Base-by-base conservation (phyloP, 2,113 vertebrate genomes). In the Ctenomys sociabilis region DNA sequence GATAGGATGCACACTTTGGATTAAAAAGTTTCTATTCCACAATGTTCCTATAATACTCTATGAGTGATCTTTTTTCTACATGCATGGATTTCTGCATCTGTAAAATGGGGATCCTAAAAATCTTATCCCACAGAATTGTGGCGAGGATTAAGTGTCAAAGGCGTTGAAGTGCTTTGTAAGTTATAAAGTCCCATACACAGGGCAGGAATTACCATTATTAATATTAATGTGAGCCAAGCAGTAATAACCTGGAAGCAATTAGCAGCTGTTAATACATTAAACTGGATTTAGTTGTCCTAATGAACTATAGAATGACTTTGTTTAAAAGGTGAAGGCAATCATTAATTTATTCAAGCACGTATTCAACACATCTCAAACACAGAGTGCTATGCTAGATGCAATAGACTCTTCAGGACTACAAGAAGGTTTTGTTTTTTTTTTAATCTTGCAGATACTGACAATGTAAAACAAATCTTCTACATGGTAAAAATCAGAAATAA, bases 261-360 rank as follows among this genome's bases (percentile, higher is more conserved):
- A 97, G 84, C 78, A 96, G 90, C 84, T 77, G 63, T 93, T 97
- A 95, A 95, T 94, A 96, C 57, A 93, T 68, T 91, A 95, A 95
- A 95, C 93, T 95, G 66, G 84, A 96, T 97, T 97, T 97, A 93
- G 89, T 97, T 97, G 96, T 97, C 89, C 96, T 97, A 95, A 96
- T 94, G 96, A 97, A 96, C 89, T 93, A 87, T 85, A 84, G 63
- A 93, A 94, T 84, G 87, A 32, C 87, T 96, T 97, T 96, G 94
- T 84, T 95, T 95, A 97, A 97, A 97, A 92, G 95, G 92, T 81
- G 95, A 91, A 97, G 49, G 52, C 63, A 93, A 94, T 90, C 24
- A 4, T 95, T 95, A 94, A 93, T 93, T 96, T 93, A 85, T 91
- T 93, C 93, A 95, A 94, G 75, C 52, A 90, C 82, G 57, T 45